Evolutionary conservation across 2,888 invertebrate genomes (phyloP).

Genomic region (Lordiphosa andalusiaca): DNA sequence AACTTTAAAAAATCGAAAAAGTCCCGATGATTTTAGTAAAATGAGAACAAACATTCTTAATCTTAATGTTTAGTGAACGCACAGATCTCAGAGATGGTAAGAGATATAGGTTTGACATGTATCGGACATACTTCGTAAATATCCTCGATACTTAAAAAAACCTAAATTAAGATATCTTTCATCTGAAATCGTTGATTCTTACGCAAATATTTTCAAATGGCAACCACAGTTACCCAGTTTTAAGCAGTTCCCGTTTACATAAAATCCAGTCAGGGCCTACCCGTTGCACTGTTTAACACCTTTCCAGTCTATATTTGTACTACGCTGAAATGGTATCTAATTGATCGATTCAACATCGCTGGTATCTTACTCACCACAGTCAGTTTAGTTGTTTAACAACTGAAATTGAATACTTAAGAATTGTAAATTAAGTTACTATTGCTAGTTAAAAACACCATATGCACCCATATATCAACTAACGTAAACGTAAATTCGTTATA

Average conservation of each 20-base stretch:
- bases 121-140: too few relatives aligned
- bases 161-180: too few relatives aligned
- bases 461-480: slow-evolving; percentile 8
- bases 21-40: too few relatives aligned
- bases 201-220: slow-evolving; percentile 1
- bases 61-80: too few relatives aligned
- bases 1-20: too few relatives aligned
- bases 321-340: slow-evolving; percentile 45
- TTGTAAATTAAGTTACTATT: slow-evolving; percentile 22
- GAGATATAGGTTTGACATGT: too few relatives aligned
- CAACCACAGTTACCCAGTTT: slow-evolving; percentile 44
- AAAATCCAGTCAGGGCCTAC: slow-evolving; percentile 8
- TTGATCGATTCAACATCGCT: slow-evolving; percentile 46
- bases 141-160: too few relatives aligned
- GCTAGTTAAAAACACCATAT: slow-evolving; percentile 41
- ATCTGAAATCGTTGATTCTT: too few relatives aligned
- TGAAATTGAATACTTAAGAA: slow-evolving; percentile 40
- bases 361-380: slow-evolving; percentile 11
- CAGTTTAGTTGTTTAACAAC: slow-evolving; percentile 58
- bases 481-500: slow-evolving; percentile 19
- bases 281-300: slow-evolving; percentile 51
- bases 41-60: too few relatives aligned
- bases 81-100: too few relatives aligned
- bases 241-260: slow-evolving; percentile 41
- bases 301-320: slow-evolving; percentile 31